These are phyloP conservation scores for Melieria picta DNA, from an alignment of 2,888 invertebrate genomes.

Conservation along the genomic window DNA sequence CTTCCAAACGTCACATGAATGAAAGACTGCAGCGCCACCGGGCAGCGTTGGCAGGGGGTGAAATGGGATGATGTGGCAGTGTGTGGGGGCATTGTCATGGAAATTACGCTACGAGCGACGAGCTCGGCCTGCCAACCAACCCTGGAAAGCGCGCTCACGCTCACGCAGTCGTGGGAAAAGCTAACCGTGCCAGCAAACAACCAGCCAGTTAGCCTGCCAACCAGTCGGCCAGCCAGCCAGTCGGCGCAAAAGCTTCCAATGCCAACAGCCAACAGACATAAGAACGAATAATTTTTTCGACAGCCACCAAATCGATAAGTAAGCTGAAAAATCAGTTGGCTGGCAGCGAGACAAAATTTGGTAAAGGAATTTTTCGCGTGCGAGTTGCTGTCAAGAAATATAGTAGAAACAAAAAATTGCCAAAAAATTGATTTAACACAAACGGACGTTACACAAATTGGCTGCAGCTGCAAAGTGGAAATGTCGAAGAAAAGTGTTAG, in stretches of 20 bases:
- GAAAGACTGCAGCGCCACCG: slow-evolving; percentile 22
- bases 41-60: neutral
- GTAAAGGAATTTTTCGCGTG: slow-evolving; percentile 38
- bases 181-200: slow-evolving; percentile 23
- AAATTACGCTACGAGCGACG: neutral
- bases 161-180: slow-evolving; percentile 35
- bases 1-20: slow-evolving; percentile 41
- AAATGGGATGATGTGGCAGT: neutral
- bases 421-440: slow-evolving; percentile 26
- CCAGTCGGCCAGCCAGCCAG: slow-evolving; percentile 30
- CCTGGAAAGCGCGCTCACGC: slow-evolving; percentile 27
- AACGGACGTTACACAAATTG: slow-evolving; percentile 19
- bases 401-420: slow-evolving; percentile 31
- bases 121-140: neutral
- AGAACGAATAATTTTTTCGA: slow-evolving; percentile 38
- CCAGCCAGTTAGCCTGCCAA: slow-evolving; percentile 28
- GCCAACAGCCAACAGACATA: slow-evolving; percentile 35
- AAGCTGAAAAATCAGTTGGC: slow-evolving; percentile 48
- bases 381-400: neutral
- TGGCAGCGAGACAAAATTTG: slow-evolving; percentile 38
- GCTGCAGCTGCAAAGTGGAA: slow-evolving; percentile 44
- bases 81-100: neutral
- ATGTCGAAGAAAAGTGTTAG: slow-evolving; percentile 66
- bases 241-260: slow-evolving; percentile 38
- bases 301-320: slow-evolving; percentile 58